Evolutionary conservation across 2,888 invertebrate species (phyloP).

Genomic region (Peribatodes rhomboidaria): DNA sequence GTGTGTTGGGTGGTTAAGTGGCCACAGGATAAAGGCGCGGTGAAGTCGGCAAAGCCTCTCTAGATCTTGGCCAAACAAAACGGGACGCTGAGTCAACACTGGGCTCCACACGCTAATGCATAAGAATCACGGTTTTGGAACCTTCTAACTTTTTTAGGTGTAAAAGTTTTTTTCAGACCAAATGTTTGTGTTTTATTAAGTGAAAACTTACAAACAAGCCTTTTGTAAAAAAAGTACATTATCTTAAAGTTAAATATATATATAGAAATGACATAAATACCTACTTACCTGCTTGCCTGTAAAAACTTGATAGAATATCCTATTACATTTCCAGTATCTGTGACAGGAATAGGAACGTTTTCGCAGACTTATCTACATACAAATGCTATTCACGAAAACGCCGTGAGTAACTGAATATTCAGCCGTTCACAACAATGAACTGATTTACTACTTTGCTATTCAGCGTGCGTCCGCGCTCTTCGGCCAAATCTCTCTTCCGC

Average conservation of each 20-base stretch:
- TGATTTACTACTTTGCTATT: slow-evolving; percentile 80
- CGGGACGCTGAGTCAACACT: slow-evolving; percentile 72
- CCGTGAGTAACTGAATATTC: slow-evolving; percentile 70
- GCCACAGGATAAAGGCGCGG: slow-evolving; percentile 66
- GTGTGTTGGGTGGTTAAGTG: slow-evolving; percentile 45
- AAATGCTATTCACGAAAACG: slow-evolving; percentile 66
- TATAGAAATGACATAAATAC: neutral
- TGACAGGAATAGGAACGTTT: slow-evolving; percentile 52
- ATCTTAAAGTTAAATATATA: no score
- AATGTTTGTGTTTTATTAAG: slow-evolving; percentile 12
- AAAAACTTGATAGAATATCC: slow-evolving; percentile 8
- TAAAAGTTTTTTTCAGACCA: slow-evolving; percentile 17
- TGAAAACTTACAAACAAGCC: neutral
- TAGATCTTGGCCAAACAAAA: slow-evolving; percentile 66
- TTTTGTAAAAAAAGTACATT: neutral
- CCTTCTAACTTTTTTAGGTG: slow-evolving; percentile 41
- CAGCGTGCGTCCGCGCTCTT: slow-evolving; percentile 73
- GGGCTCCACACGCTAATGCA: slow-evolving; percentile 74
- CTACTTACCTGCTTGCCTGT: neutral
- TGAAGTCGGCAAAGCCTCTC: slow-evolving; percentile 66
- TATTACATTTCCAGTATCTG: slow-evolving; percentile 26
- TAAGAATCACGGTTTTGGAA: slow-evolving; percentile 57
- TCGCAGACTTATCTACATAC: slow-evolving; percentile 61
- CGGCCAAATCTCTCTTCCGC: slow-evolving; percentile 67
- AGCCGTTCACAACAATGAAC: slow-evolving; percentile 74